Base-by-base conservation (phyloP, 2,888 invertebrate genomes). In the Blera fallax region DNA sequence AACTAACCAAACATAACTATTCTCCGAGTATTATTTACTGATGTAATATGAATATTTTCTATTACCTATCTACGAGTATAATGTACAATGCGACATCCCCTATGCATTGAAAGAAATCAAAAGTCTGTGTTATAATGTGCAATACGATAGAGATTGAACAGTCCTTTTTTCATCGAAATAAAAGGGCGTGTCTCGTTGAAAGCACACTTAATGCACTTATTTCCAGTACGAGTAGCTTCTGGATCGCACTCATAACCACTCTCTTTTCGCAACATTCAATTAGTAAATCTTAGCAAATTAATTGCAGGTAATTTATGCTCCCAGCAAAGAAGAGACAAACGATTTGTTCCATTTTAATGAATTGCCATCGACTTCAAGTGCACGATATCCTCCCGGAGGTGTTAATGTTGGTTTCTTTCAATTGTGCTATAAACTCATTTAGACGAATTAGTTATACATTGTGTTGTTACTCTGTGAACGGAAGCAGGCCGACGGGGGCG, bases 371-470 rank as follows among this genome's bases (percentile, higher is more conserved):
- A 37, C 48, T 45, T 58, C 52, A 70, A 79, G 70, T 74, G 67
- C 45, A 32, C 74, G 43, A 54, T 74, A 74, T 64, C 64, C 56
- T 77, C 65, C 14, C 18, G 65, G 70, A 79, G 84, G 84, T 79
- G 79, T 84, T 70, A 58, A 84, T 50, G 48, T 79, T 79, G 84
- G 79, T 79, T 80, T 80, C 74, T 52, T 74, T 84, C 84, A 80
- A 84, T 84, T 84, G 84, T 56, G 58, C 65, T 58, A 70, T 80
- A 79, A 80, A 74, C 74, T 79, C 64, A 79, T 74, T 70, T 84
- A 74, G 73, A 2, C 45, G 67, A 84, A 79, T 80, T 79, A 84
- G 74, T 79, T 43, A 29, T 62, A 16, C 56, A 74, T 79, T 84
- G 69, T 69, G 62, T 65, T 50, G 24, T 72, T 69, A 29, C 54